Conservation (phyloP, 2,113 vertebrate species). For the Strigops habroptila region DNA sequence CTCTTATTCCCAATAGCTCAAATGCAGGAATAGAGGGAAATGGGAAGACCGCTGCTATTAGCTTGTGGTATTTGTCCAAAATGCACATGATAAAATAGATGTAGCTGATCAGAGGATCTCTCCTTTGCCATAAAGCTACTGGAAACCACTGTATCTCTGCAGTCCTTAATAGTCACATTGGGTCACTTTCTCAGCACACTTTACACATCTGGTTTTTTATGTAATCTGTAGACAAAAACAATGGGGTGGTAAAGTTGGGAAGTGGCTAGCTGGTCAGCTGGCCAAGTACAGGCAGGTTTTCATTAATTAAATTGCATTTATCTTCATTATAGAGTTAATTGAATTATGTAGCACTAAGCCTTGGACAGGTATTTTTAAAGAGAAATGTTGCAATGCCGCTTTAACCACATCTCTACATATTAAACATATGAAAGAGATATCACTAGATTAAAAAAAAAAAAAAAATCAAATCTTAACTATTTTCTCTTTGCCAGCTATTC, state of each 20-base stretch:
- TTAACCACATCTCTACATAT: not conserved
- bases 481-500: not conserved
- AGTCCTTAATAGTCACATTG: not conserved
- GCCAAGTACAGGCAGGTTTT: not conserved
- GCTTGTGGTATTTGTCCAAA: not conserved
- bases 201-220: not conserved
- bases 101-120: not conserved
- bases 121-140: not conserved
- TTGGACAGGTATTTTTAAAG: not conserved
- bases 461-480: not conserved
- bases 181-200: not conserved
- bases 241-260: not conserved
- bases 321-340: not conserved
- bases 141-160: not conserved
- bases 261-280: not conserved
- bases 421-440: not conserved
- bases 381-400: not conserved
- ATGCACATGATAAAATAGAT: not conserved
- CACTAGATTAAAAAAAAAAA: not conserved
- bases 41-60: not conserved
- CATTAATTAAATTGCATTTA: not conserved
- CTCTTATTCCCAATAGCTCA: not conserved
- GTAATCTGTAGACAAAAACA: not conserved
- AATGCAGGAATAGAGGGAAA: not conserved
- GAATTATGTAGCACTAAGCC: not conserved